Evolutionary conservation across 1,140 invertebrate species (phyloP), one percentile per base, ranked within the genome.

Genomic region (Philopotamus ludificatus): DNA sequence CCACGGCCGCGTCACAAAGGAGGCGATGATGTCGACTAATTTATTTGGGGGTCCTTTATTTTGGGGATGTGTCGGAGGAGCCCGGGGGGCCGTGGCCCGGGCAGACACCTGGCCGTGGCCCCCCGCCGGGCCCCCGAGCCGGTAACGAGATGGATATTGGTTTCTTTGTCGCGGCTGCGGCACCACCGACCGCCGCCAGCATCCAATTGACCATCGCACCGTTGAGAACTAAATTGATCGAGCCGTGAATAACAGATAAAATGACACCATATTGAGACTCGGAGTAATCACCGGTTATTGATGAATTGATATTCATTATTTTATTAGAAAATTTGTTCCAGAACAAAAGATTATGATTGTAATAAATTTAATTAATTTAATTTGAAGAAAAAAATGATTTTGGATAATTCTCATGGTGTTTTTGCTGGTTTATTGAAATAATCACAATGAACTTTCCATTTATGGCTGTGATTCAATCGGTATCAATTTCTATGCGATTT

Each of bases 141-240:
- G 18, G 50, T 67, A 67, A 67, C 59, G 53, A 67, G 65, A 62
- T 57, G 18, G 25, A 57, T 59, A 67, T 67, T 67, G 54, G 59
- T 62, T 20, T 41, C 57, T 47, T 60, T 60, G 57, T 60, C 16
- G 57, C 47, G 47, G 47, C 47, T 60, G 21, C 47, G 21, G 42
- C n/a, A n/a, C 9, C 18, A 10, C 15, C 28, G 12, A 34, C 28
- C 28, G 4, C 28, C 12, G 28, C 28, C n/a, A n/a, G n/a, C n/a
- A n/a, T 8, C 34, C 8, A 12, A 34, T 34, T 34, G 28, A 34
- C 28, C 28, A 39, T 39, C 34, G 8, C 34, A n/a, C 34, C 34
- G 34, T n/a, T 39, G 34, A n/a, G 34, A 39, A 8, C 8, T 39
- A n/a, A n/a, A n/a, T n/a, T 39, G 8, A 39, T 39, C n/a, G 34